phyloP scores from a whole-genome alignment of 2,797 vertebrate species.

The Sarcoramphus papa region DNA sequence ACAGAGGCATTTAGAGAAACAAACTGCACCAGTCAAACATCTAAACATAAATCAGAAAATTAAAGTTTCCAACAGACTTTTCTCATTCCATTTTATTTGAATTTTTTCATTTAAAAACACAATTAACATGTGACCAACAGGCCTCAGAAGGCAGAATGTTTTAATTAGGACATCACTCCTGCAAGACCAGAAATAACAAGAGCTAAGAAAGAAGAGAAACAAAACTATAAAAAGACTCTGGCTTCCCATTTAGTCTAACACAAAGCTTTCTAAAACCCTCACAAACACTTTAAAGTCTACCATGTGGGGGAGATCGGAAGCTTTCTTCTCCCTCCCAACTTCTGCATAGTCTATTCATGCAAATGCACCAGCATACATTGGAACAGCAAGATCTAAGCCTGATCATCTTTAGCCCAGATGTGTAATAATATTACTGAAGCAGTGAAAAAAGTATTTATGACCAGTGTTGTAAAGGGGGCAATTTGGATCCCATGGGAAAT shows the following conservation, averaged over 20 bases:
- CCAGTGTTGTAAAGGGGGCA: background rate
- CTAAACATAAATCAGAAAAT: background rate
- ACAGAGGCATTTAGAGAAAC: background rate
- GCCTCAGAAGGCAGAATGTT: slow-evolving; percentile 7
- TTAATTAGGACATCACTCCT: background rate
- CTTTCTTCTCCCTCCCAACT: background rate
- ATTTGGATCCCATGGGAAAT: background rate
- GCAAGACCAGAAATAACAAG: slow-evolving; percentile 17
- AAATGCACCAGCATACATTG: background rate
- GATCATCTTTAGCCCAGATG: background rate
- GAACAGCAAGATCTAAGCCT: background rate
- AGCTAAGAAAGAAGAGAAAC: background rate
- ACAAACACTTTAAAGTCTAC: background rate
- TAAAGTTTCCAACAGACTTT: background rate
- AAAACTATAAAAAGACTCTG: slow-evolving; percentile 11
- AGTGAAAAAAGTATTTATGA: background rate
- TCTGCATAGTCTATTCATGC: background rate
- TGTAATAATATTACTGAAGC: background rate
- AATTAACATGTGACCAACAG: background rate
- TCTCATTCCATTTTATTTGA: background rate
- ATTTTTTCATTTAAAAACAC: background rate
- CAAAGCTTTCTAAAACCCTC: background rate
- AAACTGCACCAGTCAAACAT: background rate
- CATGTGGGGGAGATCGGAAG: background rate
- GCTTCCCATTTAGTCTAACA: background rate